These are phyloP conservation scores for Labia minor DNA, from an alignment of 2,888 invertebrate genomes.

Conservation along the genomic window DNA sequence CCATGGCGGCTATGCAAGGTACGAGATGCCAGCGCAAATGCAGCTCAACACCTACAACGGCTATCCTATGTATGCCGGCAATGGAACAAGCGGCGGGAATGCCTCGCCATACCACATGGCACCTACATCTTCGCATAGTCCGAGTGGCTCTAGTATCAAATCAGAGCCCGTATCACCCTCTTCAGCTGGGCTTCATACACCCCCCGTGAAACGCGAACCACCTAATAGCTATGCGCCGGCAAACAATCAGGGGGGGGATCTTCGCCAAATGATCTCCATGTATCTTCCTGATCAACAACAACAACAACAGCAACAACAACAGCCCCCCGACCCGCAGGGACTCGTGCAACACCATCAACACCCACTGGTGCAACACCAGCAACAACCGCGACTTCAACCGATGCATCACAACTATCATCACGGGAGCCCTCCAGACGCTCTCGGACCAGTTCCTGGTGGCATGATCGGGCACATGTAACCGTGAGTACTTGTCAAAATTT, in stretches of 20 bases:
- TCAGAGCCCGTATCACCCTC: constrained; percentile 78
- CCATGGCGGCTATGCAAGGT: constrained; percentile 62
- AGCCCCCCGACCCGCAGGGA: too few species aligned
- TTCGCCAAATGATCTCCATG: constrained; percentile 65
- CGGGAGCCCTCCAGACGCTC: constrained; percentile 50
- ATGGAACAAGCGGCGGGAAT: constrained; percentile 48
- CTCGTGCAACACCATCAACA: constrained; percentile 40
- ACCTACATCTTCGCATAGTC: constrained; percentile 55
- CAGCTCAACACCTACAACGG: constrained; percentile 50
- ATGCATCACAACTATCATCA: constrained; percentile 43
- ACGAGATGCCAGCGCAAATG: constrained; percentile 79
- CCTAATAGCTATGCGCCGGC: not conserved
- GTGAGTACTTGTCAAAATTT: not conserved
- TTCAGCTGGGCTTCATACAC: constrained; percentile 37
- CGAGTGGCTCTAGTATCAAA: constrained; percentile 78
- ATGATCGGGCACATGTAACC: constrained; percentile 56
- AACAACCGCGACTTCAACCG: constrained; percentile 46
- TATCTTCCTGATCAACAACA: constrained; percentile 55
- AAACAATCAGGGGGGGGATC: constrained; percentile 42
- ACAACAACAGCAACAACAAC: constrained; percentile 34
- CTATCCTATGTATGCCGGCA: constrained; percentile 65
- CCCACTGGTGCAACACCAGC: constrained; percentile 50
- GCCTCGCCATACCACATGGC: constrained; percentile 58
- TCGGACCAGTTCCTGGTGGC: constrained; percentile 49
- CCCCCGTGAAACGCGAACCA: constrained; percentile 14